Evolutionary conservation across 2,888 invertebrate species (phyloP), one percentile per base, ranked within the genome.

Genomic region (Strigamia maritima): DNA sequence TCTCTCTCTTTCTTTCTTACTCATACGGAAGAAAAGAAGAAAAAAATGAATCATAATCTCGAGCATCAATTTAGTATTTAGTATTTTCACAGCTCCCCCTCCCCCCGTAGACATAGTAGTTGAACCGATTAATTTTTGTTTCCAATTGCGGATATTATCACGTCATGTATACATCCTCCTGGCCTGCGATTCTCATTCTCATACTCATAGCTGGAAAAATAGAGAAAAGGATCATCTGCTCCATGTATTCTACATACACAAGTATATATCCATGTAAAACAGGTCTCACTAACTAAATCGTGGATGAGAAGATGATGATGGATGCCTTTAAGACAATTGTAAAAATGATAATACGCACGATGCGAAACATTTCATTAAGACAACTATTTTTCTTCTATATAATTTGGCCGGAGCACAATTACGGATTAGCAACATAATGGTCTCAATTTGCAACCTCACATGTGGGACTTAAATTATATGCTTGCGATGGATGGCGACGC

Each of bases 131-230:
- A 22, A 60, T 60, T 60, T 60, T 60, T 60, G 60, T 60, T 60
- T 60, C 60, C 60, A 60, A 60, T 60, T 60, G 60, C 60, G 60
- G 60, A 60, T 60, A 60, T 60, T 60, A 60, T 60, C 60, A 60
- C 60, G 60, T 60, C 60, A 60, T 44, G 44, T 44, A 44, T 8
- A 60, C 60, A 60, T 60, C 60, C 60, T 60, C 60, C 60, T 19
- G 4, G 4, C 60, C 60, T 19, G 4, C 10, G 60, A 60, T 60
- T n/a, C 60, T 19, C 24, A 60, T 60, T 16, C 60, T 19, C n/a
- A n/a, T n/a, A n/a, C n/a, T n/a, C n/a, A n/a, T n/a, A n/a, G n/a
- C n/a, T n/a, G n/a, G n/a, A n/a, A n/a, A n/a, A n/a, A n/a, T n/a
- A n/a, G n/a, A n/a, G n/a, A n/a, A n/a, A n/a, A n/a, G n/a, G n/a